Conservation (phyloP, 2,113 vertebrate species). For the Pyxicephalus adspersus region DNA sequence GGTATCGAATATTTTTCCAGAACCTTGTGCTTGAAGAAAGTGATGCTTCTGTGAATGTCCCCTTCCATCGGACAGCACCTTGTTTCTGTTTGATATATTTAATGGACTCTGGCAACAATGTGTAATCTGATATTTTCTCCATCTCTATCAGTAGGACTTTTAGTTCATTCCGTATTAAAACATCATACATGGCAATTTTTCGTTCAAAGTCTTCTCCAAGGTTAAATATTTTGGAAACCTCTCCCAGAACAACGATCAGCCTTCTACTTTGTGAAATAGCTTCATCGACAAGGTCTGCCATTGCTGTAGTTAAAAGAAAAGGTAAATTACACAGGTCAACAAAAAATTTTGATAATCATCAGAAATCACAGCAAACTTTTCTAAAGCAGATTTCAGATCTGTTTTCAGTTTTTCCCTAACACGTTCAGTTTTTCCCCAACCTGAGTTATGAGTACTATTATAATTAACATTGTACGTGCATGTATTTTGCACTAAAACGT, state of each 20-base stretch:
- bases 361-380: no score
- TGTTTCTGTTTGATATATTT: conserved; percentile 84
- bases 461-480: no score
- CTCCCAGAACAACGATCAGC: conserved; percentile 82
- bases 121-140: conserved; percentile 79
- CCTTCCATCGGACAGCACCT: conserved; percentile 81
- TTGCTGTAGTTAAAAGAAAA: conserved; percentile 63
- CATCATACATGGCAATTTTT: conserved; percentile 78
- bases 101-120: conserved; percentile 84
- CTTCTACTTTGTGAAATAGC: conserved; percentile 82
- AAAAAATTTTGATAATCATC: no score
- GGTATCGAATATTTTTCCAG: conserved; percentile 89
- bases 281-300: conserved; percentile 67
- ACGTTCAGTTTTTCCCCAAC: no score
- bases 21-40: conserved; percentile 75
- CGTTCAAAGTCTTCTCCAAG: conserved; percentile 75
- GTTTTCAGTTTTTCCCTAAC: no score
- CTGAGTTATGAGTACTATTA: no score
- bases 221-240: conserved; percentile 59
- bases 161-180: conserved; percentile 79
- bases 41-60: conserved; percentile 62
- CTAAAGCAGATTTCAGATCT: no score
- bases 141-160: conserved; percentile 89
- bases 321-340: no score
- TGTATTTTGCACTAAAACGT: no score